A percentile compares a stretch with the other conserved stretches of the same genome.
Conservation (phyloP, 2,888 invertebrate species). For the Macrophya alboannulata region DNA sequence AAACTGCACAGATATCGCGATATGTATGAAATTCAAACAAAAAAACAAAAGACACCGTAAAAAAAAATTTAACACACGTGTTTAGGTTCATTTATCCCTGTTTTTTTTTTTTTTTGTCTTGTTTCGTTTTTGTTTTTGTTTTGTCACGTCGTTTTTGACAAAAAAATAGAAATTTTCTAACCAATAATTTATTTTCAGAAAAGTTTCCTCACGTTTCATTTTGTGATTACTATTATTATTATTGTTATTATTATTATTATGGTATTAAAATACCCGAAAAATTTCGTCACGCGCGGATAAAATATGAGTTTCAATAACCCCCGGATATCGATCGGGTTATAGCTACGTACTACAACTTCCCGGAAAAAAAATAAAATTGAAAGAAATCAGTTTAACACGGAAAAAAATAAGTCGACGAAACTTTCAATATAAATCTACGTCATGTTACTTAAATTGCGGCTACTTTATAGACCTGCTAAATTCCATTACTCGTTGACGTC, state of each 20-base stretch:
- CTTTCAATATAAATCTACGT: not conserved
- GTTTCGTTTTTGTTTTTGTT: no score
- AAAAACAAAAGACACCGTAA: not conserved
- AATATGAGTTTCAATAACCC: not conserved
- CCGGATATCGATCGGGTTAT: not conserved
- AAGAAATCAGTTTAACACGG: not conserved
- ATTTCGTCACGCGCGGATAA: not conserved
- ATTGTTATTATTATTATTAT: no score
- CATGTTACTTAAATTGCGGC: not conserved
- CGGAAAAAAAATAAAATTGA: not conserved
- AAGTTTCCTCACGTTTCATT: not conserved
- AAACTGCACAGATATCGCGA: slow-evolving; percentile 16
- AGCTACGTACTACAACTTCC: not conserved
- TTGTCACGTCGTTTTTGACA: not conserved
- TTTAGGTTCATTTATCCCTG: not conserved
- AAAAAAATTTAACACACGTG: not conserved
- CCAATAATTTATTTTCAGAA: slow-evolving; percentile 2
- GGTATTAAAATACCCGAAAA: not conserved
- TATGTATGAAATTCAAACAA: not conserved
- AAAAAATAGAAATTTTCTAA: not conserved
- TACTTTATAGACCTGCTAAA: not conserved
- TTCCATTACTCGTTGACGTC: slow-evolving; percentile 1
- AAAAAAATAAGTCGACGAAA: not conserved
- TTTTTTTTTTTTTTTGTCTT: no score
- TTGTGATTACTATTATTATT: not conserved